A percentile compares a stretch with the other conserved stretches of the same genome.
phyloP scores from a whole-genome alignment of 1,140 invertebrate species.

The Pantala flavescens region DNA sequence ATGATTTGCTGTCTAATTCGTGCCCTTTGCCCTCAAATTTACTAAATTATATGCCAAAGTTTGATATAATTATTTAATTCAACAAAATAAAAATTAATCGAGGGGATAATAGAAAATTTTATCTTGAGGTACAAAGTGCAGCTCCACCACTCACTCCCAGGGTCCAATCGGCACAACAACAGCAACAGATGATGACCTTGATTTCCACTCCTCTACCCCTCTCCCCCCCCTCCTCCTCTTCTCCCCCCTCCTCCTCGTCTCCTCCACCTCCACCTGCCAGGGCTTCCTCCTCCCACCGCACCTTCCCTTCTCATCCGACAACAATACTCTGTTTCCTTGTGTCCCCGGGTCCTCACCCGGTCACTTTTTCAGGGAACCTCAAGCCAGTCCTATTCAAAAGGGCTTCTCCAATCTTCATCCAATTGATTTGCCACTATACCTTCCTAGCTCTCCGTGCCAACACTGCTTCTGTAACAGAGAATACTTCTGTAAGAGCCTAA shows the following conservation, averaged over 20 bases:
- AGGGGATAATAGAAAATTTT: not conserved
- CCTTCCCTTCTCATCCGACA: conserved; percentile 16
- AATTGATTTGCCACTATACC: not conserved
- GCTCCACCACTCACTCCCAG: conserved; percentile 1
- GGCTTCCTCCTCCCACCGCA: conserved; percentile 7
- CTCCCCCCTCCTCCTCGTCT: conserved; percentile 7
- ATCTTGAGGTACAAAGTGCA: not conserved
- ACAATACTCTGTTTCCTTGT: conserved; percentile 13
- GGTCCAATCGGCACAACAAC: conserved; percentile 7
- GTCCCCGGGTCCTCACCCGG: not conserved
- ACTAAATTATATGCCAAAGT: not conserved
- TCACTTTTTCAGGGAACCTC: not conserved
- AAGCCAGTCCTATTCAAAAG: not conserved
- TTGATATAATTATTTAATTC: not conserved
- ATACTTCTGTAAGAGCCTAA: too few relatives aligned
- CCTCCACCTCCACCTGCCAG: conserved; percentile 14
- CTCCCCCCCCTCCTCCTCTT: not conserved
- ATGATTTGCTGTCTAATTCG: not conserved
- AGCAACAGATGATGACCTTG: conserved; percentile 3
- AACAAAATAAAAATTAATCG: not conserved
- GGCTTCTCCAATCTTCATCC: not conserved
- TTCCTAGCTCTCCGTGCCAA: not conserved
- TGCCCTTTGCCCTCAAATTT: not conserved
- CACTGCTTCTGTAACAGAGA: not conserved
- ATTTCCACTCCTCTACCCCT: not conserved